A percentile compares a stretch with the other conserved stretches of the same genome.
These are phyloP conservation scores for Meteorus cinctellus DNA, from an alignment of 2,888 invertebrate species.

Conservation along the genomic window DNA sequence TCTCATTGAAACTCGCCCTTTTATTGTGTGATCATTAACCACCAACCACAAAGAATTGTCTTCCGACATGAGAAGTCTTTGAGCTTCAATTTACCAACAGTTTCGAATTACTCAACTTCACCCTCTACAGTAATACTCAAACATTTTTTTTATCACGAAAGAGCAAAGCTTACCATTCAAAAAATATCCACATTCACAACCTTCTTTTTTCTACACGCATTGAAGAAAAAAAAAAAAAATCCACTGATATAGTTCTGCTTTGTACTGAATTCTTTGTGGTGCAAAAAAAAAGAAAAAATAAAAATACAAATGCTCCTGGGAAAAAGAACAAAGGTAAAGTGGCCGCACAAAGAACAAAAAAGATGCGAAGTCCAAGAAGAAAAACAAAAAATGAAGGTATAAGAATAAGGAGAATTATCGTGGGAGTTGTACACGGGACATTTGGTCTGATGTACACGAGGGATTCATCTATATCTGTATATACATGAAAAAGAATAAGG, in stretches of 20 bases:
- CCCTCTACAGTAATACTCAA: no score
- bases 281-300: conserved; percentile 24
- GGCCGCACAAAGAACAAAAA: conserved; percentile 28
- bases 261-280: background rate
- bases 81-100: no score
- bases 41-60: no score
- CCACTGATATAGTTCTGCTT: background rate
- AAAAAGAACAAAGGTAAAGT: conserved; percentile 20
- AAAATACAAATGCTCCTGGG: conserved; percentile 12
- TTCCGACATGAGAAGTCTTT: no score
- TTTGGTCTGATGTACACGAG: conserved; percentile 30
- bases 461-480: background rate
- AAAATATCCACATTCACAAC: background rate
- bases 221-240: background rate
- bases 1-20: no score
- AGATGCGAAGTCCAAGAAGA: conserved; percentile 18
- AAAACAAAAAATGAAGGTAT: conserved; percentile 30
- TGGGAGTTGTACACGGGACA: conserved; percentile 27
- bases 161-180: no score
- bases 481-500: background rate
- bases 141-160: no score
- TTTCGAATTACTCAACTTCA: no score
- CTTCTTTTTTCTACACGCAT: background rate
- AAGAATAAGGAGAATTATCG: conserved; percentile 36
- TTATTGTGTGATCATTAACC: no score